Percentiles rank a stretch among this genome's conserved stretches.
phyloP scores from a whole-genome alignment of 2,888 invertebrate species.

The Ceratothoa steindachneri region DNA sequence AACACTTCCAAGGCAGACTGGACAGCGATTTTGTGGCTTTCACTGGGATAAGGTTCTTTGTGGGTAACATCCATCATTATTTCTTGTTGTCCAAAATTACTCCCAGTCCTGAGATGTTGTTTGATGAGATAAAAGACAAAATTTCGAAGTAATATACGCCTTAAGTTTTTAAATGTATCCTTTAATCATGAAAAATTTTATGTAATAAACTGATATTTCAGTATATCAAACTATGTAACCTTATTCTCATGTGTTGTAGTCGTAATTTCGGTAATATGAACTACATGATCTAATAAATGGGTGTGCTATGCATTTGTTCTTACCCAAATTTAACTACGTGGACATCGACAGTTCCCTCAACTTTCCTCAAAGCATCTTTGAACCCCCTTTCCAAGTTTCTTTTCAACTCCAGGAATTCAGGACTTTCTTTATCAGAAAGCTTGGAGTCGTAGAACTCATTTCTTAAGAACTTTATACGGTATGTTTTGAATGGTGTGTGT shows the following conservation, averaged over 20 bases:
- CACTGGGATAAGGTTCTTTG: not conserved
- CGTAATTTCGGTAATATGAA: too few species aligned
- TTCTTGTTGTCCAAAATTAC: not conserved
- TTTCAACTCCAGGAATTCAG: not conserved
- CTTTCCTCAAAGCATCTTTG: not conserved
- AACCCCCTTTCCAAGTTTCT: not conserved
- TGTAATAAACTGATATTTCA: too few species aligned
- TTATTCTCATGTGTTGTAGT: too few species aligned
- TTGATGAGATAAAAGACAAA: not conserved
- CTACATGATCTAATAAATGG: too few species aligned
- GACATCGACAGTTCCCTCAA: not conserved
- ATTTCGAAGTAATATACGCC: too few species aligned
- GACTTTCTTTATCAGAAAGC: not conserved
- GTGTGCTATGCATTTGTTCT: too few species aligned
- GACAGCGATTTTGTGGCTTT: not conserved
- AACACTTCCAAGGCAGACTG: not conserved
- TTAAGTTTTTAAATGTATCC: too few species aligned
- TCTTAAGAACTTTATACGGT: not conserved
- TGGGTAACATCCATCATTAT: not conserved
- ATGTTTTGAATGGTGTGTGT: not conserved
- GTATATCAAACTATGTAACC: too few species aligned
- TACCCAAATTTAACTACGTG: constrained; percentile 3
- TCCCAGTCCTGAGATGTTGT: not conserved
- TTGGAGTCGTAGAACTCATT: not conserved
- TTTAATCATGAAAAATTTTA: too few species aligned